Conservation (phyloP, 2,797 vertebrate species). For the Urosaurus nigricauda region DNA sequence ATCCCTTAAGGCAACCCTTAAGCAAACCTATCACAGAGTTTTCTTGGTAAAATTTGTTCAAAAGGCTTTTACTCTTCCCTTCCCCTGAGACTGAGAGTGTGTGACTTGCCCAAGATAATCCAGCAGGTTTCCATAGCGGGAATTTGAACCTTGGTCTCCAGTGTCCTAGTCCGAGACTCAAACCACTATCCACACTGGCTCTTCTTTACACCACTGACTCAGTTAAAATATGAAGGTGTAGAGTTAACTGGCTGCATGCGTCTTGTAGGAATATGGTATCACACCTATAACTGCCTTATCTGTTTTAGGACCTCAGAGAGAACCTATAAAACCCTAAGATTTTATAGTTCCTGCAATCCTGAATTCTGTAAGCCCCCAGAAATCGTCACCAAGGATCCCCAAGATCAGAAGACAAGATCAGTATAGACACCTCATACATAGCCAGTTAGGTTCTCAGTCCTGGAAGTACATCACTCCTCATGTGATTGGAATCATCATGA, state of each 20-base stretch:
- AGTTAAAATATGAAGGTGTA: background rate
- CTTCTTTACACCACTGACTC: background rate
- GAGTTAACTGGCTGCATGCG: background rate
- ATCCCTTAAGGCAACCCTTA: too few relatives aligned
- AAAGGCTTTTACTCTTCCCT: too few relatives aligned
- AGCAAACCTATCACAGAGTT: too few relatives aligned
- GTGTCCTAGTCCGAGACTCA: too few relatives aligned
- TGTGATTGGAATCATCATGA: background rate
- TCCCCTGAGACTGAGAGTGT: too few relatives aligned
- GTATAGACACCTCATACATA: background rate
- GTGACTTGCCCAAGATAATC: too few relatives aligned
- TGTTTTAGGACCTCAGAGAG: background rate
- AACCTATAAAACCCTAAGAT: background rate
- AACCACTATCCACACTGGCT: too few relatives aligned
- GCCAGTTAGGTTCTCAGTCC: background rate
- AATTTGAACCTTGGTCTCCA: too few relatives aligned
- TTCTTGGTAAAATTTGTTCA: too few relatives aligned
- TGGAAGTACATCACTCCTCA: background rate
- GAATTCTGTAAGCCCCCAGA: background rate
- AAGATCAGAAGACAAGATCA: background rate
- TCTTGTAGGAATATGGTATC: background rate
- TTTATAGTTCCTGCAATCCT: background rate
- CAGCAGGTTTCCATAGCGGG: too few relatives aligned
- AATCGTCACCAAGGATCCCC: background rate
- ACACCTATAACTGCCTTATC: background rate